Conservation (phyloP, 1,140 invertebrate species). For the Drusus annulatus region DNA sequence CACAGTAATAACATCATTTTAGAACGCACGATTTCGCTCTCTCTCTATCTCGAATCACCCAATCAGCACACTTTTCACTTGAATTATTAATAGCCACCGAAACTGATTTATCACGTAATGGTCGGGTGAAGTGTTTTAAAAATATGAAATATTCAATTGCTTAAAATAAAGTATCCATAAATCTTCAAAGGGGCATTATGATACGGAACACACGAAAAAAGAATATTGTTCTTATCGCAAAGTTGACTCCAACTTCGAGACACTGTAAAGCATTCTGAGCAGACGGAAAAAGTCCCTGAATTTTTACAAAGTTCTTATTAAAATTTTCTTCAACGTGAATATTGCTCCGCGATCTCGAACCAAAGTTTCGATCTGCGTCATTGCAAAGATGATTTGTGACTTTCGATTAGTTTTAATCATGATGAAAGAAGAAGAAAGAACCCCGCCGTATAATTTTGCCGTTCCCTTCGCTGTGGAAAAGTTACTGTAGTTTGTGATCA, state of each 20-base stretch:
- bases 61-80: too few relatives aligned
- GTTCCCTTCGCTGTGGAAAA: neutral
- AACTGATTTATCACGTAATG: too few relatives aligned
- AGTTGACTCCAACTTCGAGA: neutral
- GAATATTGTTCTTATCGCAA: slow-evolving; percentile 5
- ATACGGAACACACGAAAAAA: slow-evolving; percentile 4
- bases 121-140: too few relatives aligned
- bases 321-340: slow-evolving; percentile 10
- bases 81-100: too few relatives aligned
- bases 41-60: too few relatives aligned
- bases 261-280: neutral
- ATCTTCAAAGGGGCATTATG: neutral
- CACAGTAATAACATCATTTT: too few relatives aligned
- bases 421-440: slow-evolving; percentile 29
- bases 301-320: slow-evolving; percentile 30
- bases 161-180: neutral
- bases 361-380: slow-evolving; percentile 21
- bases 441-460: neutral
- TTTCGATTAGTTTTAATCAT: slow-evolving; percentile 35
- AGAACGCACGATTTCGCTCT: too few relatives aligned
- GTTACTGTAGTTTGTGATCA: slow-evolving; percentile 16
- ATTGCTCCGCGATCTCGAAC: neutral
- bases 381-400: slow-evolving; percentile 24
- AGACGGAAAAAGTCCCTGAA: slow-evolving; percentile 3
- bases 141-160: too few relatives aligned